Evolutionary conservation across 2,113 vertebrate species (phyloP).

Genomic region (Proteles cristata): DNA sequence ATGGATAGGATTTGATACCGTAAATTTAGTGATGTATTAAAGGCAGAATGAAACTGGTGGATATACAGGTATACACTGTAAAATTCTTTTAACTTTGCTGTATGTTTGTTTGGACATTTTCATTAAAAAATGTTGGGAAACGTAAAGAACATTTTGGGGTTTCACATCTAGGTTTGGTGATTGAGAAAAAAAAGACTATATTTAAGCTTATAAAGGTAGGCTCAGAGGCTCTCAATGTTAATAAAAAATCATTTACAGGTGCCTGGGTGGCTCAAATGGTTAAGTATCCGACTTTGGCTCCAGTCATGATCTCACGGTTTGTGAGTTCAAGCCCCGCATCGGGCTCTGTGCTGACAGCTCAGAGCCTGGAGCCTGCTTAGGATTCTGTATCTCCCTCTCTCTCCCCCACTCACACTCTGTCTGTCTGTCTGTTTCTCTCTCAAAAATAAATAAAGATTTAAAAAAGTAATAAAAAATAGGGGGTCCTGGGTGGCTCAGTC

Average conservation of each 20-base stretch:
- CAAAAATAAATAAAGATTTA: too few species aligned
- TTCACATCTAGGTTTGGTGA: neutral
- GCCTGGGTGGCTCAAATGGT: too few species aligned
- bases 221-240: neutral
- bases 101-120: neutral
- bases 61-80: neutral
- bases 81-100: conserved; percentile 33
- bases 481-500: too few species aligned
- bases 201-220: neutral
- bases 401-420: too few species aligned
- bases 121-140: neutral
- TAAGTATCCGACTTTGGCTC: too few species aligned
- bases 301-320: too few species aligned
- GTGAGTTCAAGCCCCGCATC: too few species aligned
- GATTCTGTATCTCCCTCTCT: too few species aligned
- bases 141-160: neutral
- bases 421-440: too few species aligned
- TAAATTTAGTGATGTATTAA: neutral
- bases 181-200: neutral
- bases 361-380: too few species aligned
- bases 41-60: neutral
- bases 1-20: neutral
- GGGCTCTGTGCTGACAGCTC: too few species aligned
- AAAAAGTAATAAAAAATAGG: neutral
- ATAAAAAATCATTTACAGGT: neutral